These are phyloP conservation scores for Odocoileus virginianus DNA, from an alignment of 2,113 vertebrate genomes.

Conservation along the genomic window DNA sequence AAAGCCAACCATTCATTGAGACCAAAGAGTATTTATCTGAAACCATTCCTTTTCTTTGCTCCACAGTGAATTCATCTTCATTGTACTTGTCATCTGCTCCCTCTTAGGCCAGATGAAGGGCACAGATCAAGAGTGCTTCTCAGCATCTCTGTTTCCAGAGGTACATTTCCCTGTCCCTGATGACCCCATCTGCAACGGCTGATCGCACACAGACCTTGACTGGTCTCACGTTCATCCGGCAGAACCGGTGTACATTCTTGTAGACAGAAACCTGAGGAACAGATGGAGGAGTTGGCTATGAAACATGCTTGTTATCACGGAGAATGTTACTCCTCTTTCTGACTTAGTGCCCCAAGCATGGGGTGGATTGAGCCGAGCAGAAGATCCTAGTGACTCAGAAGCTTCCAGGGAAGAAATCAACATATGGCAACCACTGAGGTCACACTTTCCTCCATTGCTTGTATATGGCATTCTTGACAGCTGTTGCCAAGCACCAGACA, in stretches of 20 bases:
- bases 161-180: background rate
- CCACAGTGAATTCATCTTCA: background rate
- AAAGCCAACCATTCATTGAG: background rate
- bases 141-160: background rate
- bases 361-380: background rate
- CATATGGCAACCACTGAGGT: background rate
- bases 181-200: background rate
- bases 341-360: background rate
- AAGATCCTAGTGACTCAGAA: slow-evolving; percentile 42
- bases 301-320: slow-evolving; percentile 9
- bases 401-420: slow-evolving; percentile 9
- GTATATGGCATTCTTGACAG: background rate
- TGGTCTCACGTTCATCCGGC: background rate
- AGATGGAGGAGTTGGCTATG: slow-evolving; percentile 50
- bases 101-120: background rate
- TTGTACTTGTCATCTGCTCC: background rate
- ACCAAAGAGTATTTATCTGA: background rate
- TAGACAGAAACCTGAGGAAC: slow-evolving; percentile 12
- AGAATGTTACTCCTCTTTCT: slow-evolving; percentile 43
- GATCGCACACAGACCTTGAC: background rate
- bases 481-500: slow-evolving; percentile 25
- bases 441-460: background rate
- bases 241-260: background rate
- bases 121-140: background rate
- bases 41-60: background rate